phyloP scores from a whole-genome alignment of 1,140 invertebrate genomes.

The Drosophila tropicalis region DNA sequence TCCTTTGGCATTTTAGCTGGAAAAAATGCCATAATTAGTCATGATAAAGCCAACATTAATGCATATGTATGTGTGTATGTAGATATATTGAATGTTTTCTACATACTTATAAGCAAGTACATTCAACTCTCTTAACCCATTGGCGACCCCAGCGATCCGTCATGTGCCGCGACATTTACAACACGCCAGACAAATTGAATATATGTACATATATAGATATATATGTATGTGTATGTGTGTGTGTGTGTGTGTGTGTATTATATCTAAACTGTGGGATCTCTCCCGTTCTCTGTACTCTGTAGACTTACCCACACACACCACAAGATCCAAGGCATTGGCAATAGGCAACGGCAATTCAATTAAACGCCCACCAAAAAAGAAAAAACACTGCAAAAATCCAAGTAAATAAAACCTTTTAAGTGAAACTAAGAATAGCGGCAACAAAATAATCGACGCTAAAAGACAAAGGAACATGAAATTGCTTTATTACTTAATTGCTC shows the following conservation, averaged over 20 bases:
- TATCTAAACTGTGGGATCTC: constrained; percentile 67
- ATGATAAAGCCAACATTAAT: constrained; percentile 49
- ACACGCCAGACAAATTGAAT: constrained; percentile 72
- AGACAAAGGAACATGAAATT: constrained; percentile 79
- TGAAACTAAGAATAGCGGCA: constrained; percentile 53
- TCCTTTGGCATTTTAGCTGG: constrained; percentile 71
- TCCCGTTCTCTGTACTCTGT: constrained; percentile 63
- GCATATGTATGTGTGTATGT: constrained; percentile 3
- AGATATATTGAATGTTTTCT: constrained; percentile 27
- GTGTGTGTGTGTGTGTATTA: constrained; percentile 31
- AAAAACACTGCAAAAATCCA: constrained; percentile 2
- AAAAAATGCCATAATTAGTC: constrained; percentile 73
- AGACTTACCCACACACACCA: constrained; percentile 66
- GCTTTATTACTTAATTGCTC: constrained; percentile 81
- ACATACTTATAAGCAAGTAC: constrained; percentile 44
- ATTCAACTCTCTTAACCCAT: constrained; percentile 66
- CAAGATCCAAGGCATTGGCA: constrained; percentile 19
- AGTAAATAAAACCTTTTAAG: constrained; percentile 61
- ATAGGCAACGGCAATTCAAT: constrained; percentile 69
- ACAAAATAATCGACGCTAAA: constrained; percentile 70
- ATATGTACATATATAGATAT: constrained; percentile 35
- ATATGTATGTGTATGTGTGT: too few species aligned
- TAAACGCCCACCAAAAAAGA: constrained; percentile 68
- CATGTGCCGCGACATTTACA: constrained; percentile 75
- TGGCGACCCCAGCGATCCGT: constrained; percentile 73